These are phyloP conservation scores for Perizoma affinitatum DNA, from an alignment of 2,888 invertebrate genomes.

Conservation along the genomic window DNA sequence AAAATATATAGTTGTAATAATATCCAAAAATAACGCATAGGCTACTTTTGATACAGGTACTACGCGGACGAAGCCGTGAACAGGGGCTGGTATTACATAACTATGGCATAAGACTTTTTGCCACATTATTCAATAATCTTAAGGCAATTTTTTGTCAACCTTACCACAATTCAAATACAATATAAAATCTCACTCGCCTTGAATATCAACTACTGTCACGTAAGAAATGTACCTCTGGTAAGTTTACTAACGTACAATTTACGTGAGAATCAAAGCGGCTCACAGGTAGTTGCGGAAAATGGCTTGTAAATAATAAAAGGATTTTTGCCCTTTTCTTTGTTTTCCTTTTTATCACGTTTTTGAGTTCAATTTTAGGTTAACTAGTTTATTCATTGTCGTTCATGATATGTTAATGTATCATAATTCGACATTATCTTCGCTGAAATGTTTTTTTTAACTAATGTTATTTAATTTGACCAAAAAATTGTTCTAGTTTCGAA, in stretches of 20 bases:
- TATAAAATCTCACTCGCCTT: constrained; percentile 21
- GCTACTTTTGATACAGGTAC: no score
- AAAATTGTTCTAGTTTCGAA: no score
- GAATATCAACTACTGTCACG: constrained; percentile 29
- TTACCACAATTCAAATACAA: constrained; percentile 17
- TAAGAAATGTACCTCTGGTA: constrained; percentile 29
- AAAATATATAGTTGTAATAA: no score
- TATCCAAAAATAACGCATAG: no score
- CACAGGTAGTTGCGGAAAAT: constrained; percentile 60
- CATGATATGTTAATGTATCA: neutral
- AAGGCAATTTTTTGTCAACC: neutral
- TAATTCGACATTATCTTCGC: no score
- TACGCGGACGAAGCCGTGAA: no score
- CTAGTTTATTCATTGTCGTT: constrained; percentile 31
- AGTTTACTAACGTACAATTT: constrained; percentile 45
- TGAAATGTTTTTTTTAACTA: no score
- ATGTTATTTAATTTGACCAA: no score
- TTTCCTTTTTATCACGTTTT: constrained; percentile 46
- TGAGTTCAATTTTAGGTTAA: constrained; percentile 46
- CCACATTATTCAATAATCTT: no score
- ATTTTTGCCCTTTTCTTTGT: constrained; percentile 49
- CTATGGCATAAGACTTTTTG: no score
- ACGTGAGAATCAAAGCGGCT: constrained; percentile 56
- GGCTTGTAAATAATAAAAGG: constrained; percentile 64
- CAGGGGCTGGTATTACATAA: no score